phyloP scores from a whole-genome alignment of 2,797 vertebrate species.

The Sebastes variabilis region DNA sequence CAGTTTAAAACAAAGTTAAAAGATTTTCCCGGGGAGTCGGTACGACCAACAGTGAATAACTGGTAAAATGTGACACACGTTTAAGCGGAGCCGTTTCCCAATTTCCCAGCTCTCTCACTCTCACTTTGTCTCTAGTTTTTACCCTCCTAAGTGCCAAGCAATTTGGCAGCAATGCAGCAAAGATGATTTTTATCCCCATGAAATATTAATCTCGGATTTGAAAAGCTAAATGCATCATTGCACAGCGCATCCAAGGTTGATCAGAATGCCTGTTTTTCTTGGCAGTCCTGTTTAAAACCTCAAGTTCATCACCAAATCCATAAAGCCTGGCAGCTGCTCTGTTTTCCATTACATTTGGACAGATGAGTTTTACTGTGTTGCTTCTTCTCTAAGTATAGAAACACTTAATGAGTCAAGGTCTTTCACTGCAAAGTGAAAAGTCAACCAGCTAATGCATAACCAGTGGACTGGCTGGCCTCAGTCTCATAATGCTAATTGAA shows the following conservation, averaged over 20 bases:
- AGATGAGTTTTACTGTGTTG: neutral
- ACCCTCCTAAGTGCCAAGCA: constrained; percentile 8
- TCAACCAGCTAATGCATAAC: neutral
- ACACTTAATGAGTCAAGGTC: neutral
- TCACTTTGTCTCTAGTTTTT: constrained; percentile 1
- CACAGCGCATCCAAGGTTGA: neutral
- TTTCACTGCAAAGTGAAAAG: neutral
- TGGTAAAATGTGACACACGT: neutral
- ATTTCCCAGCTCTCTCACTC: neutral
- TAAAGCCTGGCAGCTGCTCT: neutral
- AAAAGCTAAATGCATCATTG: neutral
- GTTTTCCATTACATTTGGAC: neutral
- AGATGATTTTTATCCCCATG: constrained; percentile 22
- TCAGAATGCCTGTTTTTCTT: neutral
- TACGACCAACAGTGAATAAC: neutral
- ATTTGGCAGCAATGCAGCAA: constrained; percentile 25
- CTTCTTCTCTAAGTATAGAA: neutral
- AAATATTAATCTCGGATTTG: constrained; percentile 45
- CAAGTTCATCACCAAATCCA: constrained; percentile 1
- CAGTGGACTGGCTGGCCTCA: neutral
- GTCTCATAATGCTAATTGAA: neutral
- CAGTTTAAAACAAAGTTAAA: neutral
- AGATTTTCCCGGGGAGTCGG: neutral
- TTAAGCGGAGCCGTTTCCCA: neutral
- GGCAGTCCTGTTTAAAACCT: neutral